Conservation (phyloP, 2,888 invertebrate species). For the Achlya flavicornis region DNA sequence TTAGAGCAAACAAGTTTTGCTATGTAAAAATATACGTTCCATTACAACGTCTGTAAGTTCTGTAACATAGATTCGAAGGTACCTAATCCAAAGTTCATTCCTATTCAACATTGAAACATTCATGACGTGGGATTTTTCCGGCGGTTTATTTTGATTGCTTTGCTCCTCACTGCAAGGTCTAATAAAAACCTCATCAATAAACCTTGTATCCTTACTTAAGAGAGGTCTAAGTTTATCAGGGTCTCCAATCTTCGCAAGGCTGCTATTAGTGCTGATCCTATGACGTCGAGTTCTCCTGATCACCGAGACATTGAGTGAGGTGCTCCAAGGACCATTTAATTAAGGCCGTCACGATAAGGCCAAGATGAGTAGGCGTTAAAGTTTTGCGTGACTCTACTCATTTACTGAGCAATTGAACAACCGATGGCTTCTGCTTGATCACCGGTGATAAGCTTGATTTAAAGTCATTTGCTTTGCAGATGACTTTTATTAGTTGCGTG, state of each 20-base stretch:
- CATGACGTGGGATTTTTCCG: neutral
- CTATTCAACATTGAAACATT: neutral
- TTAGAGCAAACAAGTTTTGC: no score
- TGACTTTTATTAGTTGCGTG: neutral
- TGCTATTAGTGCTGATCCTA: conserved; percentile 9
- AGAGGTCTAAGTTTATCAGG: conserved; percentile 8
- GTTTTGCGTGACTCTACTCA: conserved; percentile 43
- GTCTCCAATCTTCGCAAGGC: neutral
- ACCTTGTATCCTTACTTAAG: conserved; percentile 12
- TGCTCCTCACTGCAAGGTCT: conserved; percentile 2
- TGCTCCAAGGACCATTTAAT: conserved; percentile 51
- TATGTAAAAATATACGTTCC: no score
- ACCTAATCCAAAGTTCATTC: neutral
- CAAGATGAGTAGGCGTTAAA: conserved; percentile 30
- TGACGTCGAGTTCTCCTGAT: conserved; percentile 33
- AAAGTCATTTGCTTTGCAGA: conserved; percentile 21
- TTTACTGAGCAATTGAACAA: conserved; percentile 40
- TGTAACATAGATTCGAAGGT: neutral
- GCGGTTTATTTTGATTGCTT: neutral
- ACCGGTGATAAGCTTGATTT: conserved; percentile 21
- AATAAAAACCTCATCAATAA: conserved; percentile 12
- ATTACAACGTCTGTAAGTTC: neutral
- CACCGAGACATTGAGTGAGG: conserved; percentile 39
- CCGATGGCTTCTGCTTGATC: conserved; percentile 28
- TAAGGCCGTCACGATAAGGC: conserved; percentile 55